Evolutionary conservation across 53 echinoderm and acorn worm species (phyloP).

Genomic region (Glandiceps talaboti): DNA sequence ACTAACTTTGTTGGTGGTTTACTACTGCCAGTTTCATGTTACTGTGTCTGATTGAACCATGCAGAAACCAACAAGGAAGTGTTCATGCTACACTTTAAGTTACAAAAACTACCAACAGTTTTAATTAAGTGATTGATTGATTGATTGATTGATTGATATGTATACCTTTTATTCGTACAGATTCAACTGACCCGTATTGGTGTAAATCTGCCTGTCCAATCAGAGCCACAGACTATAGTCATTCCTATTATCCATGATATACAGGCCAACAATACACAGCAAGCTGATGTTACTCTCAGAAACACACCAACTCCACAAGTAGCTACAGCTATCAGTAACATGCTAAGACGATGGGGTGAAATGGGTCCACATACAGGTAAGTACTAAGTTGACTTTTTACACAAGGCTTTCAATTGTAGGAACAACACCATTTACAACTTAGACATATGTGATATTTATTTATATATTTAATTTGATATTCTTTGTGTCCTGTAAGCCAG

Average conservation of each 20-base stretch:
- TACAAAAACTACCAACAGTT: too few species aligned
- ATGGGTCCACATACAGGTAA: conserved; percentile 50
- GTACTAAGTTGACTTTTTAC: background rate
- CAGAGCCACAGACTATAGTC: conserved; percentile 58
- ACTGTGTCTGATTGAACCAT: background rate
- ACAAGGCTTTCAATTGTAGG: too few species aligned
- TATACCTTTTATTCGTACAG: conserved; percentile 15
- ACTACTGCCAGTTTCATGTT: background rate
- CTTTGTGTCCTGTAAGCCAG: too few species aligned
- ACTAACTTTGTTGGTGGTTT: too few species aligned
- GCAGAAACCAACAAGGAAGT: too few species aligned
- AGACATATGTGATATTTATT: background rate
- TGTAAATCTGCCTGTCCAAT: conserved; percentile 24
- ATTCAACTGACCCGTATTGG: conserved; percentile 77
- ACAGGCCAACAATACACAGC: conserved; percentile 51
- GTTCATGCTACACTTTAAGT: too few species aligned
- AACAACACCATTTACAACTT: too few species aligned
- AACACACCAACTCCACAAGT: conserved; percentile 26
- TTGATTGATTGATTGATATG: too few species aligned
- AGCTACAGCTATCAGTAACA: conserved; percentile 20
- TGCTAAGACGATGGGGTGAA: conserved; percentile 55
- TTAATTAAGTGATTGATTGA: too few species aligned
- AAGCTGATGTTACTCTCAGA: conserved; percentile 23
- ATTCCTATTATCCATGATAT: conserved; percentile 69
- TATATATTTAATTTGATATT: too few species aligned